Evolutionary conservation across 2,797 vertebrate species (phyloP).

Genomic region (Gadopsis marmoratus): DNA sequence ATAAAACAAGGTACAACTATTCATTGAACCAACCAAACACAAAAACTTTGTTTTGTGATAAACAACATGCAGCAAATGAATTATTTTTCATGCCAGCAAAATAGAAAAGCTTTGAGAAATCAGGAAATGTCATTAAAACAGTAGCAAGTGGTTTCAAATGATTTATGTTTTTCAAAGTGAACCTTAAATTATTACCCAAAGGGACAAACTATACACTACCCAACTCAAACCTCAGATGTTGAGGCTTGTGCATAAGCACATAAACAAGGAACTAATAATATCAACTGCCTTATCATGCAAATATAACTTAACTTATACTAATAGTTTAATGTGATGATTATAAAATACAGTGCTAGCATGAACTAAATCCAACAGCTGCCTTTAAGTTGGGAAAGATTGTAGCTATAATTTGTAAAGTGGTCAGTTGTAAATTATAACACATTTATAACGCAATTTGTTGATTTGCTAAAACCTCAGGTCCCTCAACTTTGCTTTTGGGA

Average conservation of each 20-base stretch:
- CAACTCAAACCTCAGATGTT: constrained; percentile 19
- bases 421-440: neutral
- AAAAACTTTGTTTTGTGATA: neutral
- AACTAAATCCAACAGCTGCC: constrained; percentile 7
- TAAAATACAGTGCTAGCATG: too few relatives aligned
- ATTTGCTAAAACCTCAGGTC: constrained; percentile 33
- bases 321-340: neutral
- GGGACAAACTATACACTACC: constrained; percentile 18
- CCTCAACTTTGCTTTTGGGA: neutral
- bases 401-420: neutral
- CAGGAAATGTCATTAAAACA: neutral
- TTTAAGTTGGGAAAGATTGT: neutral
- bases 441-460: neutral
- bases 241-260: neutral
- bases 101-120: neutral
- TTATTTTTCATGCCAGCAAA: neutral
- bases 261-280: neutral
- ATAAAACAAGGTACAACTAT: neutral
- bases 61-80: constrained; percentile 12
- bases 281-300: neutral
- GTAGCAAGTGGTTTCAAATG: constrained; percentile 32
- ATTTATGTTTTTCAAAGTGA: neutral
- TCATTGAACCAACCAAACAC: neutral
- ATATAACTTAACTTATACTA: neutral
- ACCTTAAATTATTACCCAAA: neutral